Percentiles rank a stretch among this genome's conserved stretches.
Evolutionary conservation across 2,797 vertebrate genomes (phyloP).

Genomic region (Falco concolor): DNA sequence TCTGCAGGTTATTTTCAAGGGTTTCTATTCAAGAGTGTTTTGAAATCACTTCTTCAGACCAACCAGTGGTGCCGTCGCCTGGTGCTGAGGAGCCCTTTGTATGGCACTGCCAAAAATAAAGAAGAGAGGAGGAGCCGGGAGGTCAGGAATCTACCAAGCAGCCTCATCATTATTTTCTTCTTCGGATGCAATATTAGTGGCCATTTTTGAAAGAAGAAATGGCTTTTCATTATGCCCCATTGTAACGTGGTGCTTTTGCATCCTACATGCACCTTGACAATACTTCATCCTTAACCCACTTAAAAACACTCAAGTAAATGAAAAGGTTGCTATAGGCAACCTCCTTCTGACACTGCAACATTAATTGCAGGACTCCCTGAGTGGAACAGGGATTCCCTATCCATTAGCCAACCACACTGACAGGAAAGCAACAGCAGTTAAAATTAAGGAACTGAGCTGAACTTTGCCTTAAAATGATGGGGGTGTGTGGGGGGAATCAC

Average conservation of each 20-base stretch:
- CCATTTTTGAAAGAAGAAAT: not conserved
- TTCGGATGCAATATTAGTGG: not conserved
- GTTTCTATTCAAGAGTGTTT: not conserved
- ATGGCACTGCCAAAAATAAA: not conserved
- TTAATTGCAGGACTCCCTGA: not conserved
- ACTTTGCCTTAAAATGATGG: not conserved
- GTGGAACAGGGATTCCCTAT: slow-evolving; percentile 36
- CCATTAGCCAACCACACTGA: not conserved
- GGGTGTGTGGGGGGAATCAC: no score
- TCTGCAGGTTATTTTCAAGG: not conserved
- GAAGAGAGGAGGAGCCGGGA: not conserved
- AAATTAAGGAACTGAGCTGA: not conserved
- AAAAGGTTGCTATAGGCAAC: slow-evolving; percentile 37
- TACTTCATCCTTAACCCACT: not conserved
- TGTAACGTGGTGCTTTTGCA: not conserved
- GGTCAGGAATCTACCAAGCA: not conserved
- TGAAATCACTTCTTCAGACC: not conserved
- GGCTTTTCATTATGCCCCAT: not conserved
- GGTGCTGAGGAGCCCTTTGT: not conserved
- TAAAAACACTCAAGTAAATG: not conserved
- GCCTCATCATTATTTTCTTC: not conserved
- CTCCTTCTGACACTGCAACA: not conserved
- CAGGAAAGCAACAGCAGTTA: not conserved
- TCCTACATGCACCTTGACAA: not conserved
- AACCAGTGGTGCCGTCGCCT: rapidly evolving